Evolutionary conservation across 2,888 invertebrate species (phyloP), one percentile per base, ranked within the genome.

Genomic region (Podotricha telesiphe): DNA sequence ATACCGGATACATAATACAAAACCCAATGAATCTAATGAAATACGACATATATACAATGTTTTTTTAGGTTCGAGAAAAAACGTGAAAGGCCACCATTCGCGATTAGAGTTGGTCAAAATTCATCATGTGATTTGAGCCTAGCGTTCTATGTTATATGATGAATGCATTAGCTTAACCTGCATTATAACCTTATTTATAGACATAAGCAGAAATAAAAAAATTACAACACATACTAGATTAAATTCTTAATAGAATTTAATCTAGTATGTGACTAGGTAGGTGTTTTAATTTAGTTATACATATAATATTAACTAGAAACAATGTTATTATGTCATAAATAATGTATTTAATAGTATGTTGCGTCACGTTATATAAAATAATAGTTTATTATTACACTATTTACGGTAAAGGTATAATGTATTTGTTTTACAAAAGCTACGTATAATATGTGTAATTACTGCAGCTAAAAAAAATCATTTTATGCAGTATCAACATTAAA

Each of bases 251-350:
- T n/a, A n/a, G n/a, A n/a, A n/a, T n/a, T n/a, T n/a, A n/a, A n/a
- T n/a, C n/a, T 51, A 10, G 28, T 28, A 6, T 6, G 28, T 6
- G 28, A 28, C 28, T 28, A 28, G 2, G 28, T 17, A 37, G 13
- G 11, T 55, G 10, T 3, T n/a, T 11, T 17, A 34, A 55, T 34
- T 37, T 37, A 34, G 17, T 34, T 55, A 55, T 37, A 11, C 55
- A 55, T 11, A 17, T 10, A 55, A 55, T 17, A 5, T 34, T 34
- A 34, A 34, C 17, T 34, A 37, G n/a, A 55, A 10, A 55, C 55
- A 55, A 55, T 55, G 34, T 55, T n/a, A 28, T 28, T 37, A 53
- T 34, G 34, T 34, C 34, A 11, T 55, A 55, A 34, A 55, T 34
- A 34, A 55, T 55, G 0, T 17, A 37, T 55, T 17, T 55, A 55